Evolutionary conservation across 2,888 invertebrate species (phyloP), one percentile per base, ranked within the genome.

Genomic region (Leptinotarsa juncta): DNA sequence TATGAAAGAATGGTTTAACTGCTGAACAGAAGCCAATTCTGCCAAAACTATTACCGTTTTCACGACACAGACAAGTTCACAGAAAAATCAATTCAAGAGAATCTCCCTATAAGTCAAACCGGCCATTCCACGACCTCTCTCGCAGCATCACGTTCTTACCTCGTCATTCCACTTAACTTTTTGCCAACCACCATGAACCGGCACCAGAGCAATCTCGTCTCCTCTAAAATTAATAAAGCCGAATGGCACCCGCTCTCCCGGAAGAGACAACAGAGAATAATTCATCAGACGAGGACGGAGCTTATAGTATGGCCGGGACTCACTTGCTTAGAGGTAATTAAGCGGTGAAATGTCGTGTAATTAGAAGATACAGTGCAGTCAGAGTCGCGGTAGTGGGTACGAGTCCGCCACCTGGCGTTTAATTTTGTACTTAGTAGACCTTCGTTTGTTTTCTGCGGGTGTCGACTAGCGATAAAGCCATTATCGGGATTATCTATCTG

Each of bases 301-400:
- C 42, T 10, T 42, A 42, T 42, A n/a, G 42, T 16, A 42, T 42
- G 26, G 62, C 62, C n/a, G 62, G 32, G 62, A 62, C 62, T 62
- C 62, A n/a, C 62, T 62, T 79, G 78, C 78, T 81, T 81, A 77
- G 75, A 77, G 77, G 72, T 78, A 79, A 81, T 79, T 81, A 79
- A 79, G 78, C 73, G 76, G 77, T 75, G 78, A 79, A 78, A 78
- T 76, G 80, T 74, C 72, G 42, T 42, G 74, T 78, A 79, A 77
- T 79, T 79, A 77, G 77, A 66, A 72, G 75, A 76, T 77, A 78
- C 75, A 75, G 73, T 73, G 71, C 70, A 77, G 73, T 71, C 75
- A 66, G 67, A 73, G 71, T 70, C 69, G 76, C 76, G 74, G 67
- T 65, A 69, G 76, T 76, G 42, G 3, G 74, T 78, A 57, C 71